These are phyloP conservation scores for Bujurquina vittata DNA, from an alignment of 2,113 vertebrate genomes.

Conservation along the genomic window DNA sequence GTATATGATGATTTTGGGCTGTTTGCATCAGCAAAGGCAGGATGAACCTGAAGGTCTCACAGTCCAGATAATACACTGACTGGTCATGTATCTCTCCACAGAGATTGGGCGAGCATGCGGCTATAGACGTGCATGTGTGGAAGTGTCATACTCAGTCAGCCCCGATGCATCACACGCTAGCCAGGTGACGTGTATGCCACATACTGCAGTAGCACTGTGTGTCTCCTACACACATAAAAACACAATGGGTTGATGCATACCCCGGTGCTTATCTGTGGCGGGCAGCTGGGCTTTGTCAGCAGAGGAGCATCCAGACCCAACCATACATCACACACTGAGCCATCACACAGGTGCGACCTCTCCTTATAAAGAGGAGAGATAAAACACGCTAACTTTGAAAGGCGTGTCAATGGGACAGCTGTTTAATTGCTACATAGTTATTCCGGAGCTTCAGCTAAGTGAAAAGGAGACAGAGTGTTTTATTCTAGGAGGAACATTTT, in stretches of 20 bases:
- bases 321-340: conserved; percentile 76
- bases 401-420: conserved; percentile 40
- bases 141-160: conserved; percentile 33
- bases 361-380: conserved; percentile 50
- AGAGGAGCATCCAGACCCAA: conserved; percentile 40
- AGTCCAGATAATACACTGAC: conserved; percentile 26
- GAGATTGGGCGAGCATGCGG: conserved; percentile 3
- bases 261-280: conserved; percentile 77
- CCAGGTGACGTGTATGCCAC: conserved; percentile 42
- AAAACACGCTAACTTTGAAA: conserved; percentile 60
- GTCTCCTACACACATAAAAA: not conserved
- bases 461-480: not conserved
- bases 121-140: conserved; percentile 5
- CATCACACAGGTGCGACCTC: conserved; percentile 71
- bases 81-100: conserved; percentile 13
- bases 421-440: conserved; percentile 34
- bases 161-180: conserved; percentile 33
- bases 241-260: conserved; percentile 74
- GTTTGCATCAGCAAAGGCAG: not conserved
- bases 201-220: conserved; percentile 23
- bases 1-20: not conserved
- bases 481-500: not conserved
- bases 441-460: not conserved
- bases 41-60: conserved; percentile 42
- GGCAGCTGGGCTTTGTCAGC: conserved; percentile 73